These are phyloP conservation scores for Cichladusa arquata DNA, from an alignment of 2,113 vertebrate genomes.

Conservation along the genomic window DNA sequence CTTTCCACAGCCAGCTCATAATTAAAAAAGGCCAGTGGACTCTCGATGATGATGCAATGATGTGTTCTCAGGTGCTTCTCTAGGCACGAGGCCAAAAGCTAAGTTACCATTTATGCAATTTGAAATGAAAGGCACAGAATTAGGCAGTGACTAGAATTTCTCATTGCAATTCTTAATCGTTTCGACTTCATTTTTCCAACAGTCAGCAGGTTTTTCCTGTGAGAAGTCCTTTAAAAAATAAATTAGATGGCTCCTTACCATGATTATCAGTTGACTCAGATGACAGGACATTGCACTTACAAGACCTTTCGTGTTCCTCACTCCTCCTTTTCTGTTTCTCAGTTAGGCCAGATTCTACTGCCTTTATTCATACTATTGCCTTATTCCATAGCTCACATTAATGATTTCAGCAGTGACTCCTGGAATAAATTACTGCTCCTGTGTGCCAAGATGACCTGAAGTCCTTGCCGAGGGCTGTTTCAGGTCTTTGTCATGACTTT, in stretches of 20 bases:
- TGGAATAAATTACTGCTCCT: not conserved
- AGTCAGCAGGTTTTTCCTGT: slow-evolving; percentile 11
- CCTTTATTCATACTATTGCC: not conserved
- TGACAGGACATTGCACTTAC: not conserved
- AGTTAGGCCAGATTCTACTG: slow-evolving; percentile 14
- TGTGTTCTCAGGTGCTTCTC: slow-evolving; percentile 30
- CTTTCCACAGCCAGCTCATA: slow-evolving; percentile 20
- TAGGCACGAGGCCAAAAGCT: not conserved
- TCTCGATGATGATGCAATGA: not conserved
- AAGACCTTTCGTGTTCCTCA: not conserved
- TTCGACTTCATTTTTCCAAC: slow-evolving; percentile 4
- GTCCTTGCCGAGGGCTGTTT: not conserved
- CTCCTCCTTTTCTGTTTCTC: slow-evolving; percentile 3
- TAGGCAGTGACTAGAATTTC: slow-evolving; percentile 3
- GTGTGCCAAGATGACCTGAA: not conserved
- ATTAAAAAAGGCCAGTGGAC: slow-evolving; percentile 7
- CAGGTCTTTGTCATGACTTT: not conserved
- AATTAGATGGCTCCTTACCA: slow-evolving; percentile 2
- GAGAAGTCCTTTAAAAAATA: not conserved
- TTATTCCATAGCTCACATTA: not conserved
- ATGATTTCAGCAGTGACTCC: slow-evolving; percentile 8
- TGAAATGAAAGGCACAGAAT: slow-evolving; percentile 39
- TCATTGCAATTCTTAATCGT: not conserved
- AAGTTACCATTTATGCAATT: slow-evolving; percentile 18
- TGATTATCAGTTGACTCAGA: slow-evolving; percentile 24